phyloP scores from a whole-genome alignment of 1,140 invertebrate species.

The Orius laevigatus region DNA sequence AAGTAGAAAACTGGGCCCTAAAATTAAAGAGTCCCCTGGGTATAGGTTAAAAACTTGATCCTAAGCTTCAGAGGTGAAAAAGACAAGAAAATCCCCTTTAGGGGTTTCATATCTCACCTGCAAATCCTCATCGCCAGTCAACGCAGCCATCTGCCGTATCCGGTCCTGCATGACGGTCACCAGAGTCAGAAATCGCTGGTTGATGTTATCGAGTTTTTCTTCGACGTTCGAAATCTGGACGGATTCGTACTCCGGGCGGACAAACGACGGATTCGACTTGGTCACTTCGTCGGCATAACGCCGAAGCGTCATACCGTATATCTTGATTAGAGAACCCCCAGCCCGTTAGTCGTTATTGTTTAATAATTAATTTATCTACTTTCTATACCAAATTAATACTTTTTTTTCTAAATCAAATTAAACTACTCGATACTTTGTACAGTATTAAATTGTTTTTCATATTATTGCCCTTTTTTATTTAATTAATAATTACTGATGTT shows the following conservation, averaged over 20 bases:
- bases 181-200: constrained; percentile 61
- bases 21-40: too few species aligned
- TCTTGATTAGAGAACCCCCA: constrained; percentile 38
- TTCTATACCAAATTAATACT: too few species aligned
- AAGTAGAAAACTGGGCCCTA: too few species aligned
- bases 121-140: constrained; percentile 30
- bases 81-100: too few species aligned
- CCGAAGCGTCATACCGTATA: constrained; percentile 72
- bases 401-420: too few species aligned
- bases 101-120: constrained; percentile 31
- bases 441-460: neutral
- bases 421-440: neutral
- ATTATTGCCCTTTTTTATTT: neutral
- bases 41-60: too few species aligned
- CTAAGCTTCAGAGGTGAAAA: too few species aligned
- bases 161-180: constrained; percentile 50
- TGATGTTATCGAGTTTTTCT: constrained; percentile 69
- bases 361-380: too few species aligned
- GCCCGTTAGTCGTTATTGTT: neutral
- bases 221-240: constrained; percentile 35
- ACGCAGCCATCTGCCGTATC: constrained; percentile 29
- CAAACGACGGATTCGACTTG: constrained; percentile 67
- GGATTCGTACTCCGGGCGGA: constrained; percentile 31
- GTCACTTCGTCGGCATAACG: constrained; percentile 77
- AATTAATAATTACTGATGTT: neutral